These are phyloP conservation scores for Limnephilus lunatus DNA, from an alignment of 2,888 invertebrate species.

Conservation along the genomic window DNA sequence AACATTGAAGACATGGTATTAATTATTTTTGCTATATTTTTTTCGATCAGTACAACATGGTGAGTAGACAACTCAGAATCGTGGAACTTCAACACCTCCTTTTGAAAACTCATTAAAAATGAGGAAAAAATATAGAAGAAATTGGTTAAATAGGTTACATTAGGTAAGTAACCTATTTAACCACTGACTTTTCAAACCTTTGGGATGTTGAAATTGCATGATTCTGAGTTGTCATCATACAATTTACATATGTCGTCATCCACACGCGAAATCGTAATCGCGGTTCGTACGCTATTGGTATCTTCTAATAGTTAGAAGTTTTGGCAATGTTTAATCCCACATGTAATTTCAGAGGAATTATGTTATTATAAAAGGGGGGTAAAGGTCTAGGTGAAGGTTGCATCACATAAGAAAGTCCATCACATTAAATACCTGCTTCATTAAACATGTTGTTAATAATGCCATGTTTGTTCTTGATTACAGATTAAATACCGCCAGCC, in stretches of 20 bases:
- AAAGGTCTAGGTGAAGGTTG: slow-evolving; percentile 23
- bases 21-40: too few species aligned
- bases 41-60: too few species aligned
- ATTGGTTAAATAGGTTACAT: too few species aligned
- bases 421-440: not conserved
- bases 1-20: too few species aligned
- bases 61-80: too few species aligned
- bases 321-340: not conserved
- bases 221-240: too few species aligned
- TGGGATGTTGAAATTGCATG: too few species aligned
- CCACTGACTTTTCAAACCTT: too few species aligned
- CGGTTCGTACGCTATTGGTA: not conserved
- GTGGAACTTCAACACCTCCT: too few species aligned
- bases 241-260: not conserved
- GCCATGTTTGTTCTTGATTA: not conserved
- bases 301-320: not conserved
- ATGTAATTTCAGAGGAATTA: not conserved
- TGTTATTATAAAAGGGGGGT: not conserved
- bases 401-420: not conserved
- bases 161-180: too few species aligned
- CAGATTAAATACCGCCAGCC: not conserved
- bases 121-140: too few species aligned
- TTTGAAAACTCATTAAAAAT: too few species aligned
- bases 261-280: not conserved
- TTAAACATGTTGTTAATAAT: not conserved